Evolutionary conservation across 2,113 vertebrate genomes (phyloP).

Genomic region (Apistogramma diplotaenia): DNA sequence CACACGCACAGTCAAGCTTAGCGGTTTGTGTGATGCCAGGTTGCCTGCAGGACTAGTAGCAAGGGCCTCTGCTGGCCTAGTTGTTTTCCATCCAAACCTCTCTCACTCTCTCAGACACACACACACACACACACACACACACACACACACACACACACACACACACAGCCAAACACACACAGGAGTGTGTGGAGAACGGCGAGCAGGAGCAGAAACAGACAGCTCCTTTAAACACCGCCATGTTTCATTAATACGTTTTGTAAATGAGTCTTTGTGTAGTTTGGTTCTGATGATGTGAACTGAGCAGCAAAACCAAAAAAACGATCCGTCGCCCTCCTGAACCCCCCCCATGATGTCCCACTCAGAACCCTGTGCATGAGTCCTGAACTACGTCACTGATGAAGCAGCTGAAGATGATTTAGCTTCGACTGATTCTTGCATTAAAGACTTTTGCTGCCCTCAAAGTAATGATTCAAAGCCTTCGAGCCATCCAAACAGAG

Average conservation of each 20-base stretch:
- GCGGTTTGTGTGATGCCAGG: conserved; percentile 46
- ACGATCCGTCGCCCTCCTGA: neutral
- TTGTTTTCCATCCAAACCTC: conserved; percentile 45
- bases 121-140: neutral
- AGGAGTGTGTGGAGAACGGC: neutral
- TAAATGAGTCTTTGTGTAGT: neutral
- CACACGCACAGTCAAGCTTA: neutral
- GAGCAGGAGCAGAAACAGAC: neutral
- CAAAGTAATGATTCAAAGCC: neutral
- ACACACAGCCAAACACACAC: neutral
- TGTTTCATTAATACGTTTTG: neutral
- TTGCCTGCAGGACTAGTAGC: conserved; percentile 49
- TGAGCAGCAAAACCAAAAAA: neutral
- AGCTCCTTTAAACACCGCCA: neutral
- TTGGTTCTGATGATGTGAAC: neutral
- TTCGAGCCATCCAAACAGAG: neutral
- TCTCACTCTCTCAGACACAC: neutral
- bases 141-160: neutral
- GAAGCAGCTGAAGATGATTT: neutral
- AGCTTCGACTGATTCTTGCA: neutral
- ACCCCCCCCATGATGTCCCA: neutral
- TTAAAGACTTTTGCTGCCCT: neutral
- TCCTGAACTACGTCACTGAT: neutral
- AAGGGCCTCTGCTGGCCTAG: conserved; percentile 51
- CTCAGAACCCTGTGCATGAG: neutral